Percentiles rank a stretch among this genome's conserved stretches.
These are phyloP conservation scores for Cheilosia soror DNA, from an alignment of 2,888 invertebrate genomes.

Conservation along the genomic window DNA sequence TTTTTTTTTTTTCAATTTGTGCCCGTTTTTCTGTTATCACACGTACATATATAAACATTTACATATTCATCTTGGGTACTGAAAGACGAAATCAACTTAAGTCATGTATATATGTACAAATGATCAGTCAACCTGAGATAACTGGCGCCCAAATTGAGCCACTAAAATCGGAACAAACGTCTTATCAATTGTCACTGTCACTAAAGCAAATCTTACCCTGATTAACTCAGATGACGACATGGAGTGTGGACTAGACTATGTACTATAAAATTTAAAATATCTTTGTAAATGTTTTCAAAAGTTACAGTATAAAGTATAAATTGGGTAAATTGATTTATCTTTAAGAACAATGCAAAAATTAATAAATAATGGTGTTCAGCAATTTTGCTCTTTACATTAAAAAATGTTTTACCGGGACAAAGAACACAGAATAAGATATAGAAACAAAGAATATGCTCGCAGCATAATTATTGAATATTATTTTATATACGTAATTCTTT, in stretches of 20 bases:
- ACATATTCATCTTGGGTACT: no score
- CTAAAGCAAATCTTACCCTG: no score
- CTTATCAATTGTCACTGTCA: no score
- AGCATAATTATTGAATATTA: slow-evolving; percentile 37
- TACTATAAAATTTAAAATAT: no score
- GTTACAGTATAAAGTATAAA: neutral
- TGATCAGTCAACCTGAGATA: no score
- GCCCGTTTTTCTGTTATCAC: no score
- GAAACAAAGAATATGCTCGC: slow-evolving; percentile 25
- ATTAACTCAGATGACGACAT: slow-evolving; percentile 2
- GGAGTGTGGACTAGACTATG: neutral
- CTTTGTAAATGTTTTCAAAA: neutral
- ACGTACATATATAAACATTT: no score
- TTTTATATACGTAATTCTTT: slow-evolving; percentile 36
- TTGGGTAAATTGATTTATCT: neutral
- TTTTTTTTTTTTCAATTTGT: no score
- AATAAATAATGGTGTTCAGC: neutral
- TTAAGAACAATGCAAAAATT: neutral
- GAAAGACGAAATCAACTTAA: no score
- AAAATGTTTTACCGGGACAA: neutral
- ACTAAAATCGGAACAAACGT: no score
- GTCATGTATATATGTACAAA: no score
- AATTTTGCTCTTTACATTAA: neutral
- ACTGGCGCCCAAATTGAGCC: no score
- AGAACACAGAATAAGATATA: neutral